phyloP scores from a whole-genome alignment of 2,797 vertebrate species.

The Lophotriccus pileatus region DNA sequence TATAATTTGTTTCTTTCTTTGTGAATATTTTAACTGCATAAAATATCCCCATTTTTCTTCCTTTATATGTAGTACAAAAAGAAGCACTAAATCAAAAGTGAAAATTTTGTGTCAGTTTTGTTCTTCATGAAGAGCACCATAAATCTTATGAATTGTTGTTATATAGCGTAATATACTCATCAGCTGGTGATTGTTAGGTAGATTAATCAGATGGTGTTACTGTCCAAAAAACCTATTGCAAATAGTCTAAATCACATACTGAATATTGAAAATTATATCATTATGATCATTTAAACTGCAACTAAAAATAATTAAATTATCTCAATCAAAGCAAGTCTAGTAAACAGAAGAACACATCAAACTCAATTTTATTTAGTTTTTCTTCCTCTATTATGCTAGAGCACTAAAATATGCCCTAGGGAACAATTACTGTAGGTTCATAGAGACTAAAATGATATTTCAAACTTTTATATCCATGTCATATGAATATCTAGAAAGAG shows the following conservation, averaged over 20 bases:
- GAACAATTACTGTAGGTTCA: neutral
- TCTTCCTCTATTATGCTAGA: neutral
- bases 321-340: neutral
- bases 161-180: neutral
- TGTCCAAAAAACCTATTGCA: neutral
- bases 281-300: slow-evolving; percentile 10
- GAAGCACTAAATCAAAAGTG: neutral
- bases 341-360: slow-evolving; percentile 19
- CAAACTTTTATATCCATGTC: neutral
- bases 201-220: slow-evolving; percentile 18
- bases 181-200: neutral
- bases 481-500: neutral
- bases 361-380: slow-evolving; percentile 16
- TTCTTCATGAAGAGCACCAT: neutral
- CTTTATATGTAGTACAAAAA: neutral
- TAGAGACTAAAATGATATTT: slow-evolving; percentile 10
- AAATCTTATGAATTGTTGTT: neutral
- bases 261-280: slow-evolving; percentile 5
- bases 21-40: neutral
- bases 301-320: slow-evolving; percentile 48
- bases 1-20: neutral
- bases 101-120: neutral
- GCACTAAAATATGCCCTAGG: neutral
- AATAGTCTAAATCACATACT: neutral
- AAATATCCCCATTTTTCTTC: neutral